These are phyloP conservation scores for Eupithecia insigniata DNA, from an alignment of 2,888 invertebrate genomes.

Conservation along the genomic window DNA sequence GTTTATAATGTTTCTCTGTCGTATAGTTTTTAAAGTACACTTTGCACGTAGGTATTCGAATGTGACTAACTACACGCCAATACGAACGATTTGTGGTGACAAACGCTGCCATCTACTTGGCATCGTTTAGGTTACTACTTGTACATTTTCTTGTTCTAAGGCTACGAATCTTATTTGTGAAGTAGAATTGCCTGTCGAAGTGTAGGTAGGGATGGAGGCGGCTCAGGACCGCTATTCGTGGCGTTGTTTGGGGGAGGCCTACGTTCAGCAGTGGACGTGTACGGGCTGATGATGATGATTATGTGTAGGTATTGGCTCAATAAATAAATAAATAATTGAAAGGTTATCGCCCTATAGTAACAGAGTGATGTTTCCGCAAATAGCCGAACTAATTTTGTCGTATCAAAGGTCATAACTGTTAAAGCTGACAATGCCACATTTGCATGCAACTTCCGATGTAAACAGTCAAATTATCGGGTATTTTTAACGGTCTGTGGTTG, in stretches of 20 bases:
- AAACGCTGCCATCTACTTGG: not conserved
- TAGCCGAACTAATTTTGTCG: constrained; percentile 60
- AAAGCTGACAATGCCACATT: constrained; percentile 74
- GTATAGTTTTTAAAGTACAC: not conserved
- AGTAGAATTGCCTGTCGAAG: not conserved
- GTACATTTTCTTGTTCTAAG: not conserved
- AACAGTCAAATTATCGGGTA: constrained; percentile 72
- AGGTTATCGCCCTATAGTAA: constrained; percentile 56
- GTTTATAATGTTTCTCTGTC: not conserved
- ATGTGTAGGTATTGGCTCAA: not conserved
- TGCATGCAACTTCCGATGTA: constrained; percentile 76
- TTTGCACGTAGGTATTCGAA: not conserved
- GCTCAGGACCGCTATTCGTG: too few relatives aligned
- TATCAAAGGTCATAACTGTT: constrained; percentile 73
- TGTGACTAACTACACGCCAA: not conserved
- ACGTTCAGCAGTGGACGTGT: too few relatives aligned
- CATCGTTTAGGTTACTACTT: not conserved
- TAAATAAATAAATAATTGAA: constrained; percentile 41
- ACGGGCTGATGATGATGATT: too few relatives aligned
- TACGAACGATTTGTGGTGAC: not conserved
- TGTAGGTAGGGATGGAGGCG: too few relatives aligned
- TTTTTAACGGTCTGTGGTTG: constrained; percentile 72
- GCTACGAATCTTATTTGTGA: not conserved
- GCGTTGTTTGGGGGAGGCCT: too few relatives aligned
- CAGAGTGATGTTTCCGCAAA: constrained; percentile 60